Conservation (phyloP, 2,888 invertebrate species). For the Lumbricus terrestris region DNA sequence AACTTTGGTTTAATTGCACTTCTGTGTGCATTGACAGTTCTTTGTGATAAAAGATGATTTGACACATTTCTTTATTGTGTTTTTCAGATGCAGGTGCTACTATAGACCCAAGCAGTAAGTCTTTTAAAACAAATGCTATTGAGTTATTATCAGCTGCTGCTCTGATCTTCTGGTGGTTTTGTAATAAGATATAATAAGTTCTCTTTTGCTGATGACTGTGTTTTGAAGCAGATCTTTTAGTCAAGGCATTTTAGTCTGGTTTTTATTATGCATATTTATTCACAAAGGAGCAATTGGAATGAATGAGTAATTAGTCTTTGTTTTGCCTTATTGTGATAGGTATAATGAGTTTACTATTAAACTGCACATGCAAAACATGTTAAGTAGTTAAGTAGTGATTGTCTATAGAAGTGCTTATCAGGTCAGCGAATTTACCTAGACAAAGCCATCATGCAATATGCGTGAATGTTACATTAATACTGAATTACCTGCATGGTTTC, state of each 20-base stretch:
- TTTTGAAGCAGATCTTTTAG: neutral
- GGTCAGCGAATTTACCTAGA: too few species aligned
- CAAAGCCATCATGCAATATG: too few species aligned
- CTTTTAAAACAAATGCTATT: neutral
- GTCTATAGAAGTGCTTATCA: too few species aligned
- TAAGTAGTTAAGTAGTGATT: too few species aligned
- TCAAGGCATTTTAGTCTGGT: neutral
- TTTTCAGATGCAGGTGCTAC: conserved; percentile 27
- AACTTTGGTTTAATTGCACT: neutral
- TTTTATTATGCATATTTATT: neutral
- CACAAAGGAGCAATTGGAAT: neutral
- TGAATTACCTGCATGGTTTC: too few species aligned
- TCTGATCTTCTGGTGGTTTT: neutral
- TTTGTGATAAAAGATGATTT: neutral
- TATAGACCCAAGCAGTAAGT: conserved; percentile 31
- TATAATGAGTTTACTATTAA: neutral
- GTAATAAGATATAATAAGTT: neutral
- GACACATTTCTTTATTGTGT: neutral
- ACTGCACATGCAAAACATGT: too few species aligned
- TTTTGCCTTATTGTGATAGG: neutral
- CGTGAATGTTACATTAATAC: too few species aligned
- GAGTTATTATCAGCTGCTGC: neutral
- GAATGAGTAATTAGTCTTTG: neutral
- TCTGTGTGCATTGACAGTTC: neutral
- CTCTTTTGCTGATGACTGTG: neutral